phyloP scores from a whole-genome alignment of 2,797 vertebrate species.

The Buceros bicornis region DNA sequence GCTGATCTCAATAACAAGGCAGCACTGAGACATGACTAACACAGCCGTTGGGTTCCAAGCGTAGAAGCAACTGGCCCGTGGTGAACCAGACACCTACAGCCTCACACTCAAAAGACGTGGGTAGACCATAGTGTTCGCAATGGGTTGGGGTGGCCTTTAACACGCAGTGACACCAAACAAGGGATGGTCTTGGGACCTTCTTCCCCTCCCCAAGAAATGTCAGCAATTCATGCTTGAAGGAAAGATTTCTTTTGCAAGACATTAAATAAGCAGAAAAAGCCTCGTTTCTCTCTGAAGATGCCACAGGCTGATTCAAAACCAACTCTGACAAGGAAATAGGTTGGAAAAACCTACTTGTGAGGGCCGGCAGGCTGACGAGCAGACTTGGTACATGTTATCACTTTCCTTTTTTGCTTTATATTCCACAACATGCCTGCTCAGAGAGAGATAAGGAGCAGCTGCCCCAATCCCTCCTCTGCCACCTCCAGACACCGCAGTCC shows the following conservation, averaged over 20 bases:
- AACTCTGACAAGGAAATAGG: neutral
- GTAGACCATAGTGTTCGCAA: accelerated
- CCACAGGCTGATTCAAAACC: neutral
- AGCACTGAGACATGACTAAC: neutral
- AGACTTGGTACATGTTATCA: neutral
- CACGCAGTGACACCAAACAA: accelerated
- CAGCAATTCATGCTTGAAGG: neutral
- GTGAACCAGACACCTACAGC: neutral
- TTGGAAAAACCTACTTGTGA: neutral
- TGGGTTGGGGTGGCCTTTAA: neutral
- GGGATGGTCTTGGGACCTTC: neutral
- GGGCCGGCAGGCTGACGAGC: neutral
- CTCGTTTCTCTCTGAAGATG: neutral
- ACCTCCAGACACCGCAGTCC: neutral
- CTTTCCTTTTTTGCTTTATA: neutral
- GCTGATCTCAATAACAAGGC: neutral
- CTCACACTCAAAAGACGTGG: neutral
- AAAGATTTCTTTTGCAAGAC: neutral
- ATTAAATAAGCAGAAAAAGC: neutral
- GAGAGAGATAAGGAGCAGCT: neutral
- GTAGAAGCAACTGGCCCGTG: neutral
- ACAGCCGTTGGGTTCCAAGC: neutral
- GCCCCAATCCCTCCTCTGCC: neutral
- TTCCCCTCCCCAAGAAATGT: accelerated
- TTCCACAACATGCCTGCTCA: neutral